A percentile compares a stretch with the other conserved stretches of the same genome.
Evolutionary conservation across 2,113 vertebrate species (phyloP).

Genomic region (Carettochelys insculpta): DNA sequence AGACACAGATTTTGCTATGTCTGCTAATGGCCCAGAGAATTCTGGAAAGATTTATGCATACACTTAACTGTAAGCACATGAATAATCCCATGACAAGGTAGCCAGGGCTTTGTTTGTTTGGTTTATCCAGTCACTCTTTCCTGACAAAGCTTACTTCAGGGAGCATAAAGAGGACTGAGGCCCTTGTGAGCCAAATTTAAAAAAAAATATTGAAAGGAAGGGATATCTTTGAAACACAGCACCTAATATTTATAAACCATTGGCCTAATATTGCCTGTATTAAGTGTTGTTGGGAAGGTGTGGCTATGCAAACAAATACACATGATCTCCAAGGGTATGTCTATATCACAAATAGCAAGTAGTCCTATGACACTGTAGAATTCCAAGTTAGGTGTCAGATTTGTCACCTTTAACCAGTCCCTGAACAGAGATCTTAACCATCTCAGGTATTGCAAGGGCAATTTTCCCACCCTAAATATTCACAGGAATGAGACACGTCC

Average conservation of each 20-base stretch:
- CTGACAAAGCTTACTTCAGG: neutral
- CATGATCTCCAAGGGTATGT: neutral
- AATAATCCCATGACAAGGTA: neutral
- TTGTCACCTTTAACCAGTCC: too few relatives aligned
- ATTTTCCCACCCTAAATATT: too few relatives aligned
- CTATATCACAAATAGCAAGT: too few relatives aligned
- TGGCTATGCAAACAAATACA: neutral
- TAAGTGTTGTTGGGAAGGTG: neutral
- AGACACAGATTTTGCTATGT: neutral
- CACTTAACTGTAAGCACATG: neutral
- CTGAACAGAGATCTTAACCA: too few relatives aligned
- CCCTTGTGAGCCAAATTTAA: neutral
- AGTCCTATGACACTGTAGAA: too few relatives aligned
- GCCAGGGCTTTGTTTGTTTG: neutral
- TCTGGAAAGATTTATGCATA: neutral
- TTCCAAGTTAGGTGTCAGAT: too few relatives aligned
- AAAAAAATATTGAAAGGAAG: neutral
- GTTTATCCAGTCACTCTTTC: neutral
- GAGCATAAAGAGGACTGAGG: neutral
- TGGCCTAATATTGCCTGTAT: neutral
- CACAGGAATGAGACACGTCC: too few relatives aligned
- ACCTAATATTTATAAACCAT: neutral
- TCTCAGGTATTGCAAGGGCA: too few relatives aligned
- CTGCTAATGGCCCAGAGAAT: neutral
- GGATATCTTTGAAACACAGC: fast-evolving